A percentile compares a stretch with the other conserved stretches of the same genome.
Evolutionary conservation across 2,113 vertebrate species (phyloP).

Genomic region (Lipophrys pholis): DNA sequence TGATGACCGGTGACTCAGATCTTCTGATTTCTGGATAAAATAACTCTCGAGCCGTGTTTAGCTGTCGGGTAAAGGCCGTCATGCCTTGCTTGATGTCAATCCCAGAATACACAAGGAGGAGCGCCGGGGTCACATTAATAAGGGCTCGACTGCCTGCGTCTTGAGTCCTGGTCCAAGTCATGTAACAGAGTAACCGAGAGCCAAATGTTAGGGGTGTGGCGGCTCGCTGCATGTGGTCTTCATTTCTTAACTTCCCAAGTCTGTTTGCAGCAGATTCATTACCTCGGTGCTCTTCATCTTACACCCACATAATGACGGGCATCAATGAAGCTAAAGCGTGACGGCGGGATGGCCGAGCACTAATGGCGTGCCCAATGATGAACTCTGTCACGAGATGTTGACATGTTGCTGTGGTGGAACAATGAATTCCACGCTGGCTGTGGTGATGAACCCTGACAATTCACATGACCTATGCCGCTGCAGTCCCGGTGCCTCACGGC

Average conservation of each 20-base stretch:
- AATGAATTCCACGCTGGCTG: conserved; percentile 46
- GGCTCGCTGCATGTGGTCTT: conserved; percentile 51
- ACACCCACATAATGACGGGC: conserved; percentile 24
- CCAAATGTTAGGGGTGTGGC: conserved; percentile 56
- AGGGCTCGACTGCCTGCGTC: conserved; percentile 47
- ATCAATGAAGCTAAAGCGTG: conserved; percentile 10
- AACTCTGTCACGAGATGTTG: conserved; percentile 60
- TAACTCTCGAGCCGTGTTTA: conserved; percentile 43
- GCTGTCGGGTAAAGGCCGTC: conserved; percentile 54
- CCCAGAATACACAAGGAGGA: conserved; percentile 46
- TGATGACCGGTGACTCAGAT: conserved; percentile 54
- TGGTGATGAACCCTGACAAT: conserved; percentile 68
- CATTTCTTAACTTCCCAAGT: conserved; percentile 29
- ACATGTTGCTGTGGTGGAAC: conserved; percentile 56
- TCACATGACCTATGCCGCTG: conserved; percentile 69
- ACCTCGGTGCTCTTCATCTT: neutral
- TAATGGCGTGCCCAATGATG: conserved; percentile 4
- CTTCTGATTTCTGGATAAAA: conserved; percentile 46
- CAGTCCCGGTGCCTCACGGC: conserved; percentile 18
- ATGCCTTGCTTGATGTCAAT: conserved; percentile 41
- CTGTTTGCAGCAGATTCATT: conserved; percentile 25
- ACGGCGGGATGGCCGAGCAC: too few relatives aligned
- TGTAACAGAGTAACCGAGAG: conserved; percentile 25
- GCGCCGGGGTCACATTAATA: conserved; percentile 30
- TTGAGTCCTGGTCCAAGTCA: conserved; percentile 47